Conservation (phyloP, 2,113 vertebrate species). For the Psammodynastes pulverulentus region DNA sequence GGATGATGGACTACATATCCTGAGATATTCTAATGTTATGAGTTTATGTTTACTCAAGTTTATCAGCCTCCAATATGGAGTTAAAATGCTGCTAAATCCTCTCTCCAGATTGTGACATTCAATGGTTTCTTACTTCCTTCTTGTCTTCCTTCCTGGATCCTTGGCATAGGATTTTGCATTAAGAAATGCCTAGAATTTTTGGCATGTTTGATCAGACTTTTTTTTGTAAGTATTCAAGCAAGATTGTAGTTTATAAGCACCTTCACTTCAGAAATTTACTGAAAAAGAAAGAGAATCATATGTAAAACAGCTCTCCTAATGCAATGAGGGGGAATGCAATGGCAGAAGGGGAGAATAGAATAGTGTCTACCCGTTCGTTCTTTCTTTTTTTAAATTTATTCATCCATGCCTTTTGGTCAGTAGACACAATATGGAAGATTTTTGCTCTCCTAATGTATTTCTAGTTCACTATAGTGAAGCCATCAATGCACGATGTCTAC, state of each 20-base stretch:
- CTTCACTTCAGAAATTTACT: conserved; percentile 1
- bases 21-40: not conserved
- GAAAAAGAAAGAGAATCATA: not conserved
- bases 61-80: conserved; percentile 5
- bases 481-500: not conserved
- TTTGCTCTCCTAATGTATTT: not conserved
- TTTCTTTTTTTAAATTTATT: not conserved
- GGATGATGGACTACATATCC: not conserved
- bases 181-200: conserved; percentile 26
- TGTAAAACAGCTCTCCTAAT: not conserved
- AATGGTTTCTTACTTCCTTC: not conserved
- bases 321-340: not conserved
- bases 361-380: not conserved
- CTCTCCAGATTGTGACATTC: conserved; percentile 12
- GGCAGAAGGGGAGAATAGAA: not conserved
- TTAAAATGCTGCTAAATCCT: conserved; percentile 28
- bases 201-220: conserved; percentile 4
- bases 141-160: conserved; percentile 10
- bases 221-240: not conserved
- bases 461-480: not conserved
- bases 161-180: not conserved
- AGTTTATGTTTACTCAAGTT: not conserved
- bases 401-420: not conserved
- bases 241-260: not conserved
- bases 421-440: not conserved